Evolutionary conservation across 2,888 invertebrate genomes (phyloP).

Genomic region (Metallyticus violacea): DNA sequence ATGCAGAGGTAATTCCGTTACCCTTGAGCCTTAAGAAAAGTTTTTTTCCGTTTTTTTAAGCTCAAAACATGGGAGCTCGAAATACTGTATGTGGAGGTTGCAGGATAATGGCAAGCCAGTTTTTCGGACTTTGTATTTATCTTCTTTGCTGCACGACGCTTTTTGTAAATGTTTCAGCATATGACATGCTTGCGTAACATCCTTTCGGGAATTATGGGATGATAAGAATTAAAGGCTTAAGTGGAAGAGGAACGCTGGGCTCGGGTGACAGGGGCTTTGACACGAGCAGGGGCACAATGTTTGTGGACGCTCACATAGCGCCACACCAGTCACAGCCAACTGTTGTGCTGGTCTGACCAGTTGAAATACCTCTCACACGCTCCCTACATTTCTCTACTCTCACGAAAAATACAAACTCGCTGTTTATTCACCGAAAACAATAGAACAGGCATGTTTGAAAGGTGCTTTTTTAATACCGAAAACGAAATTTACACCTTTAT

Average conservation of each 20-base stretch:
- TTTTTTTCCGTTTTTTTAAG: too few relatives aligned
- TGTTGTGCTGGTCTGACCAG: not conserved
- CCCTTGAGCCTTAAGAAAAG: too few relatives aligned
- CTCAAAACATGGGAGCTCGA: not conserved
- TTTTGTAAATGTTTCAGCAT: not conserved
- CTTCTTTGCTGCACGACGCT: not conserved
- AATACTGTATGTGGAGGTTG: not conserved
- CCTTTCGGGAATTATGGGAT: not conserved
- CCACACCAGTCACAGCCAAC: conserved; percentile 4
- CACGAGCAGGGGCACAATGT: not conserved
- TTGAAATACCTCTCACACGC: not conserved
- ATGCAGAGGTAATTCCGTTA: too few relatives aligned
- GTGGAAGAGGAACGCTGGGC: not conserved
- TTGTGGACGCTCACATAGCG: not conserved
- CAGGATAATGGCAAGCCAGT: not conserved
- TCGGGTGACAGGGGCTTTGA: not conserved
- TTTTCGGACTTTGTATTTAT: not conserved
- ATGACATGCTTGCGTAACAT: not conserved
- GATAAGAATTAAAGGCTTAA: not conserved
- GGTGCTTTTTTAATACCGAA: not conserved
- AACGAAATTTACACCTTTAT: not conserved
- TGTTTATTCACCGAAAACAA: not conserved
- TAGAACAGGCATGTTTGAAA: not conserved
- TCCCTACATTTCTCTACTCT: not conserved
- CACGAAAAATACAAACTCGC: not conserved